Conservation (phyloP, 2,888 invertebrate species). For the Parnassius smintheus region DNA sequence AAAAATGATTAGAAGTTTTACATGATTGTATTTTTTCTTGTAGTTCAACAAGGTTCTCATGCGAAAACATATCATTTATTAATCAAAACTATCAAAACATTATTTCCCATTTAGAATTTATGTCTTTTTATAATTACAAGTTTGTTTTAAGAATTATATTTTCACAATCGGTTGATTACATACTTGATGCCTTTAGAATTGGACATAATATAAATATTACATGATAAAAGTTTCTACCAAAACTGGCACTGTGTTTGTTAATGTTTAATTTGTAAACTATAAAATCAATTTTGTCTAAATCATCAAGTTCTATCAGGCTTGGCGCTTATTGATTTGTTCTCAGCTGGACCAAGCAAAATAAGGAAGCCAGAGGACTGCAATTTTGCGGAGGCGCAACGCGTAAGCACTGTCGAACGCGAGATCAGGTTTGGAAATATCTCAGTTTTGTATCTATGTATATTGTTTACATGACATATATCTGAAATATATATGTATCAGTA, state of each 20-base stretch:
- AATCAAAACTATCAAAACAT: slow-evolving; percentile 2
- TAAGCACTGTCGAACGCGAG: slow-evolving; percentile 55
- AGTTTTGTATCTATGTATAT: slow-evolving; percentile 42
- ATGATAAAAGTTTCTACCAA: background rate
- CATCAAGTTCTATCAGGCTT: slow-evolving; percentile 50
- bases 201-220: too few relatives aligned
- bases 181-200: too few relatives aligned
- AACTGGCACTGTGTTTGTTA: background rate
- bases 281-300: background rate
- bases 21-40: slow-evolving; percentile 1
- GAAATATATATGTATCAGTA: slow-evolving; percentile 24
- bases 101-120: too few relatives aligned
- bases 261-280: background rate
- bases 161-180: too few relatives aligned
- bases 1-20: background rate
- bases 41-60: slow-evolving; percentile 6
- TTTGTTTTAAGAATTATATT: too few relatives aligned
- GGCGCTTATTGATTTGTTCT: slow-evolving; percentile 71
- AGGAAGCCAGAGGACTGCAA: slow-evolving; percentile 49
- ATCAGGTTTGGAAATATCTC: slow-evolving; percentile 62
- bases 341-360: slow-evolving; percentile 64
- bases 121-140: too few relatives aligned
- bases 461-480: slow-evolving; percentile 47
- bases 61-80: slow-evolving; percentile 10
- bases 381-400: slow-evolving; percentile 48